These are phyloP conservation scores for Prenolepis imparis DNA, from an alignment of 2,888 invertebrate species.

Conservation along the genomic window DNA sequence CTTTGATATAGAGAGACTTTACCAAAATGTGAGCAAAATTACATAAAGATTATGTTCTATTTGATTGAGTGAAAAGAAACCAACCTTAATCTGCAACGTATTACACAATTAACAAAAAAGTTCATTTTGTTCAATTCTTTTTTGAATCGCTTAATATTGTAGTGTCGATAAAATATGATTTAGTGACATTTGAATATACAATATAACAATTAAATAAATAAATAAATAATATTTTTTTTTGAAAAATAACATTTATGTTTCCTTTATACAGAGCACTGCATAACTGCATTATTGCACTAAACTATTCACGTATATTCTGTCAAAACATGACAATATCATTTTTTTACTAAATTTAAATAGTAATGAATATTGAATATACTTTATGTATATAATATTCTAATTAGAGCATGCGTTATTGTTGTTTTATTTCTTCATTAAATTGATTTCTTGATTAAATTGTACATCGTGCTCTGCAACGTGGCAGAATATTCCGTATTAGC, in stretches of 20 bases:
- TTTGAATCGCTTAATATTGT: not conserved
- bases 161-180: not conserved
- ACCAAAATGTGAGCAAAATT: not conserved
- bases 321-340: not conserved
- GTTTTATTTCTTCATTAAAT: not conserved
- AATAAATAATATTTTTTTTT: not conserved
- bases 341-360: not conserved
- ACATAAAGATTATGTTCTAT: not conserved
- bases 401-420: not conserved
- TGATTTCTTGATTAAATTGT: conserved; percentile 9
- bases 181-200: not conserved
- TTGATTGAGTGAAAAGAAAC: not conserved
- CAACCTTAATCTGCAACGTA: not conserved
- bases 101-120: not conserved
- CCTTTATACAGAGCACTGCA: not conserved
- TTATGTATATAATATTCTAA: not conserved
- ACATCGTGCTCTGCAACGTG: not conserved
- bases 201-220: not conserved
- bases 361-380: not conserved
- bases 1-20: not conserved
- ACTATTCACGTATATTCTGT: not conserved
- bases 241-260: not conserved
- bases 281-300: not conserved
- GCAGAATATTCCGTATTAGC: not conserved
- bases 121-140: not conserved